Evolutionary conservation across 2,888 invertebrate species (phyloP).

Genomic region (Creontiades dilutus): DNA sequence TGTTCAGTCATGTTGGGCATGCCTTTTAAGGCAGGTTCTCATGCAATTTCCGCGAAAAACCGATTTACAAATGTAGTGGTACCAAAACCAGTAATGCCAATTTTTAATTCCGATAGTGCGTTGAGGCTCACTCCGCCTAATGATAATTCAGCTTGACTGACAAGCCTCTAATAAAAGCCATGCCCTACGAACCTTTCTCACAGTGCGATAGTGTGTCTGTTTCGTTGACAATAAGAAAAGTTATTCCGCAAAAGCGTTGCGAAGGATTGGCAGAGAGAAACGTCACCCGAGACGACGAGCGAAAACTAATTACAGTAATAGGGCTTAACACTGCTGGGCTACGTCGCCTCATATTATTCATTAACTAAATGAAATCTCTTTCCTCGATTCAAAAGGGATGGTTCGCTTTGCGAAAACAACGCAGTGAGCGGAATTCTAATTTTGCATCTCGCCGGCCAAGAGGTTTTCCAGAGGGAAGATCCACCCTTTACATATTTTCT

Average conservation of each 20-base stretch:
- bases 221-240: conserved; percentile 15
- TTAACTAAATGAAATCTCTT: conserved; percentile 25
- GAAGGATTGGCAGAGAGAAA: background rate
- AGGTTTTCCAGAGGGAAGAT: background rate
- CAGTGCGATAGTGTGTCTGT: background rate
- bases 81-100: no score
- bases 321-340: background rate
- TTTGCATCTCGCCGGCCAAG: background rate
- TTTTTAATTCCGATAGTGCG: no score
- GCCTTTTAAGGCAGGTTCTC: no score
- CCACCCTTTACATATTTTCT: background rate
- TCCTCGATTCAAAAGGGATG: conserved; percentile 4
- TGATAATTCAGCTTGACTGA: background rate
- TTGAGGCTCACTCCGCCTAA: background rate
- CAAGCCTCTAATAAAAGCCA: background rate
- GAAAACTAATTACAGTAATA: conserved; percentile 23
- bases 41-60: no score
- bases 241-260: background rate
- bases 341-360: conserved; percentile 28
- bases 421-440: background rate
- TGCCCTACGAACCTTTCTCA: background rate
- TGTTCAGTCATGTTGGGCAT: no score
- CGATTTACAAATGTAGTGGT: no score
- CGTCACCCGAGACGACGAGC: background rate
- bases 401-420: background rate